phyloP scores from a whole-genome alignment of 1,140 invertebrate genomes.

The Dolichoris vasculosae region DNA sequence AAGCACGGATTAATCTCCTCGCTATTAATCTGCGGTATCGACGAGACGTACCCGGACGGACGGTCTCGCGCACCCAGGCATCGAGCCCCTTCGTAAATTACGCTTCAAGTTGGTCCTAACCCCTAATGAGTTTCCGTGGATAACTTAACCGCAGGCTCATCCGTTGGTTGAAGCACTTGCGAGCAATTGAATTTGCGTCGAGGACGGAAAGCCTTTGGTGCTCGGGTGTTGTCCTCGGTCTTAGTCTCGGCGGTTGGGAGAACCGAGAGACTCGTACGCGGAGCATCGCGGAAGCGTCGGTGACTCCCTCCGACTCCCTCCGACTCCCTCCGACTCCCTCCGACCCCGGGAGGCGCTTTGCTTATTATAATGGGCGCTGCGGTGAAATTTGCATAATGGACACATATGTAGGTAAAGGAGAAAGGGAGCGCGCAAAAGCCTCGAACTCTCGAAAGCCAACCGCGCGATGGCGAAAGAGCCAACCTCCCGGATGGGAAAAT shows the following conservation, averaged over 20 bases:
- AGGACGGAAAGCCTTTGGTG: background rate
- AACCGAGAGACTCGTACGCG: background rate
- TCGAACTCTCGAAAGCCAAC: slow-evolving; percentile 42
- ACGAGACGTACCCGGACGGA: background rate
- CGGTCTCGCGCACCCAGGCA: no score
- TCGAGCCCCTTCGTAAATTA: slow-evolving; percentile 1
- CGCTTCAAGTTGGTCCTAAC: background rate
- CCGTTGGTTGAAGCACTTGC: background rate
- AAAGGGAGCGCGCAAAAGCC: slow-evolving; percentile 45
- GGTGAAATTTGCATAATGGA: slow-evolving; percentile 68
- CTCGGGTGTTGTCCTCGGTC: background rate
- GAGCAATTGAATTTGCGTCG: slow-evolving; percentile 35
- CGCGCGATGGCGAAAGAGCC: background rate
- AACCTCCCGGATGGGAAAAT: slow-evolving; percentile 13
- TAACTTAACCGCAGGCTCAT: slow-evolving; percentile 35
- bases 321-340: background rate
- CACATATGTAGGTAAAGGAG: slow-evolving; percentile 65
- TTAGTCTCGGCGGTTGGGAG: background rate
- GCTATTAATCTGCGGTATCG: slow-evolving; percentile 46
- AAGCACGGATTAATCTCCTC: slow-evolving; percentile 9
- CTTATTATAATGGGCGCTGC: slow-evolving; percentile 67
- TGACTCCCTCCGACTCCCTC: no score
- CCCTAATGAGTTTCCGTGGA: slow-evolving; percentile 29
- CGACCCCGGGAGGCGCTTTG: slow-evolving; percentile 53
- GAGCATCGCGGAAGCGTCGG: background rate